Evolutionary conservation across 1,140 invertebrate species (phyloP), one percentile per base, ranked within the genome.

Genomic region (Thalassaphorura encarpata): DNA sequence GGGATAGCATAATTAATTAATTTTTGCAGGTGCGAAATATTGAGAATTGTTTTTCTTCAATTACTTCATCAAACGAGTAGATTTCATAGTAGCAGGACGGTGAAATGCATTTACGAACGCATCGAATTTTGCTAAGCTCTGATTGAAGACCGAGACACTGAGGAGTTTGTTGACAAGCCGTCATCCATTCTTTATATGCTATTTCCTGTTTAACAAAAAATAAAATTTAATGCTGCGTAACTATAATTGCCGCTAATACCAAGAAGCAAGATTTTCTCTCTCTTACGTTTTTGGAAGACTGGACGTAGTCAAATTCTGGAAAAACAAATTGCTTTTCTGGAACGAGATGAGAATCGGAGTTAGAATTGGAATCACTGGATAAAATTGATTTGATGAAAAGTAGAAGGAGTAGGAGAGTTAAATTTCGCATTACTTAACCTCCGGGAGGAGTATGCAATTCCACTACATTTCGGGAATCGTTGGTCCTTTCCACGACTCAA

Each of bases 61-160:
- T 27, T 54, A 66, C 65, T 58, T 66, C 65, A 57, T 66, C 65
- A 55, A 62, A 62, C 4, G 58, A 43, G 46, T 66, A 66, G 27
- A 66, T 59, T 39, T 64, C 65, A 16, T 58, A 40, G 39, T 66
- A 66, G 40, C 63, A 66, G 8, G 57, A 61, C 16, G 60, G 62
- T 41, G 53, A 57, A 31, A 66, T 65, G 43, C 65, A 66, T 61
- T 63, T 64, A 27, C 65, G 29, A 19, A 64, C 52, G 49, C 65
- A 66, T 52, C 56, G 62, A 2, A 60, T 46, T 36, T 64, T 65
- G 2, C 65, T 52, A 8, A 66, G 42, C 23, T 60, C 52, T 11
- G 46, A 13, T 24, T 61, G 26, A 47, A 26, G 45, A 43, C 60
- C 55, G 15, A 61, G 50, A 41, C 65, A 66, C 13, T 36, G 39